Percentiles rank a stretch among this genome's conserved stretches.
Conservation (phyloP, 1,140 invertebrate genomes). For the Zaprionus nigranus region DNA sequence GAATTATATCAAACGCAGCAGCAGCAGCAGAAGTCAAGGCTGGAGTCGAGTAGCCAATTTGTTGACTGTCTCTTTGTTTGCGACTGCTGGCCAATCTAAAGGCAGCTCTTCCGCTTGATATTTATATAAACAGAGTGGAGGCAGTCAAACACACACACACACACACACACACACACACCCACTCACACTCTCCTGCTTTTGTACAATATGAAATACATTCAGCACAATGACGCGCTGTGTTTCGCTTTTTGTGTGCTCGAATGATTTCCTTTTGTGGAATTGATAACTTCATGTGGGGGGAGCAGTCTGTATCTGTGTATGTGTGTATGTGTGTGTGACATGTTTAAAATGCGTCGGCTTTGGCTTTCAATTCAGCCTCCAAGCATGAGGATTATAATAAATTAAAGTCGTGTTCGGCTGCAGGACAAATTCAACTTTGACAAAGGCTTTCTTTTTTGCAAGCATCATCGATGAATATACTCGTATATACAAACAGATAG, state of each 20-base stretch:
- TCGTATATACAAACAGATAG: too few relatives aligned
- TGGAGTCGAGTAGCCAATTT: constrained; percentile 66
- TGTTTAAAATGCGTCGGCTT: constrained; percentile 60
- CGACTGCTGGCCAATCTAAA: constrained; percentile 34
- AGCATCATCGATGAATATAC: constrained; percentile 19
- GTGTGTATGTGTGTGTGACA: constrained; percentile 27
- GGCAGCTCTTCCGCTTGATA: constrained; percentile 57
- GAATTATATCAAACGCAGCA: constrained; percentile 69
- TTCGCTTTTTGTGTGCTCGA: constrained; percentile 68
- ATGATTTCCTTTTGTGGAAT: constrained; percentile 75
- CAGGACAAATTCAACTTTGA: constrained; percentile 47
- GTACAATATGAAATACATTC: constrained; percentile 53
- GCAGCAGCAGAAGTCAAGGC: constrained; percentile 64
- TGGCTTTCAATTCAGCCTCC: constrained; percentile 22
- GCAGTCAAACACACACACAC: background rate
- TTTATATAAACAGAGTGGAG: constrained; percentile 55
- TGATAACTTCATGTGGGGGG: constrained; percentile 59
- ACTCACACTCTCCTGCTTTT: background rate
- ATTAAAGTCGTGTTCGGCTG: constrained; percentile 68
- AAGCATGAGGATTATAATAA: constrained; percentile 61
- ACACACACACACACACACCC: constrained; percentile 5
- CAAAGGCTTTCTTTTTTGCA: constrained; percentile 23
- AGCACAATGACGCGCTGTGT: constrained; percentile 46
- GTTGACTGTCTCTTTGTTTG: constrained; percentile 39
- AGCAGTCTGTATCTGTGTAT: constrained; percentile 27